Conservation (phyloP, 2,797 vertebrate genomes). For the Apodemus agrarius region DNA sequence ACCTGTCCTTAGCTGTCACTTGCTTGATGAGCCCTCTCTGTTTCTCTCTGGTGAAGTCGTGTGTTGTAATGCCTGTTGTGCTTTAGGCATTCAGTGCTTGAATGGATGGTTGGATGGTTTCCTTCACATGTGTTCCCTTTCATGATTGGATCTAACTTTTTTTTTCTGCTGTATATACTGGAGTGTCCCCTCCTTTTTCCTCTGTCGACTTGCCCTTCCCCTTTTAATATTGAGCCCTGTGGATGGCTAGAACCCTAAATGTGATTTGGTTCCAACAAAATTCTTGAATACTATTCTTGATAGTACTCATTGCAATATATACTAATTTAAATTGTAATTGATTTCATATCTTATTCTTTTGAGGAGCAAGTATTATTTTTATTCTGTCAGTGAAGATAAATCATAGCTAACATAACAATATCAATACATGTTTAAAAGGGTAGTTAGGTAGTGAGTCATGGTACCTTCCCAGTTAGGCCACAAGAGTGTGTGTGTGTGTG, state of each 20-base stretch:
- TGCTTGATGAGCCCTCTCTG: background rate
- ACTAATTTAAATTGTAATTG: background rate
- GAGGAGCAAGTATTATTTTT: conserved; percentile 36
- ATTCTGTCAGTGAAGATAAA: conserved; percentile 43
- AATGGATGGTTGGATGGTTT: background rate
- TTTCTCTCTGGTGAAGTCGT: background rate
- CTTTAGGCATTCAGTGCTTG: background rate
- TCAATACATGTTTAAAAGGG: background rate
- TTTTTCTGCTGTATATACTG: background rate
- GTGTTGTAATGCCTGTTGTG: background rate
- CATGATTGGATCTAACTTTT: background rate
- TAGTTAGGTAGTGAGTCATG: background rate
- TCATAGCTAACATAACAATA: background rate
- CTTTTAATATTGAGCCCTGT: background rate
- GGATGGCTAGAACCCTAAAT: background rate
- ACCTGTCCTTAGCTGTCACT: background rate
- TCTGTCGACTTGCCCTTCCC: background rate
- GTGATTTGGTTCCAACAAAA: conserved; percentile 13
- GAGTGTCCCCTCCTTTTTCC: background rate
- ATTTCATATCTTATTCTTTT: conserved; percentile 22
- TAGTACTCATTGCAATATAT: background rate
- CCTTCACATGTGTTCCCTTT: background rate
- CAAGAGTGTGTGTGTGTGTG: too few species aligned
- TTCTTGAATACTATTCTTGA: background rate
- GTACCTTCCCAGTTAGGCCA: background rate